A percentile compares a stretch with the other conserved stretches of the same genome.
These are phyloP conservation scores for Paramormyrops kingsleyae DNA, from an alignment of 2,113 vertebrate genomes.

Conservation along the genomic window DNA sequence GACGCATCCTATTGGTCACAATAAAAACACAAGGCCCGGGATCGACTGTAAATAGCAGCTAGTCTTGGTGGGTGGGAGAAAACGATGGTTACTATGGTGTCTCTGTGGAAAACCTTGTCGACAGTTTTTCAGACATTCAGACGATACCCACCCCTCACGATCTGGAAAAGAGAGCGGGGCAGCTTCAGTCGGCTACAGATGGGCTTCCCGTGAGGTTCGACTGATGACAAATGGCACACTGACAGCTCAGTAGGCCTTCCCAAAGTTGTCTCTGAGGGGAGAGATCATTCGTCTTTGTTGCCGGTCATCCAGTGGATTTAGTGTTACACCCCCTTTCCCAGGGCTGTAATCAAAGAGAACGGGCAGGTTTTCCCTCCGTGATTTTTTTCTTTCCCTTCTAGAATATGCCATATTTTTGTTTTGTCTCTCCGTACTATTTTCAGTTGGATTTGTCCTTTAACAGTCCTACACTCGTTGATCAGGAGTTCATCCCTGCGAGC, in stretches of 20 bases:
- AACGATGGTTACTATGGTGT: neutral
- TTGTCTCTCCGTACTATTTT: neutral
- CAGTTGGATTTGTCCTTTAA: neutral
- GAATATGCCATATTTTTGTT: neutral
- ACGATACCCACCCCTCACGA: neutral
- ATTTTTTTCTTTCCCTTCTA: neutral
- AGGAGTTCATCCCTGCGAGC: neutral
- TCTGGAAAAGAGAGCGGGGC: neutral
- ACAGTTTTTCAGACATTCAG: neutral
- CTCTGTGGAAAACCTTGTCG: conserved; percentile 9
- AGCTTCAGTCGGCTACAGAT: neutral
- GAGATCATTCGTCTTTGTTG: neutral
- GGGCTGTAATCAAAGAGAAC: neutral
- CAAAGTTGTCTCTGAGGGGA: neutral
- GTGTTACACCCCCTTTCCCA: neutral
- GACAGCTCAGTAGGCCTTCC: neutral
- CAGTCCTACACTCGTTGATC: neutral
- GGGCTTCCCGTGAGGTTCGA: neutral
- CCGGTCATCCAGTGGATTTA: neutral
- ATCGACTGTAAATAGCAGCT: neutral
- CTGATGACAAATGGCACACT: conserved; percentile 2
- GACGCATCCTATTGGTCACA: conserved; percentile 10
- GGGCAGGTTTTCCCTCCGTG: neutral
- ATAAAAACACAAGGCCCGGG: neutral
- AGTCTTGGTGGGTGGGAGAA: neutral